Conservation (phyloP, 2,888 invertebrate genomes). For the Tenthredo notha region DNA sequence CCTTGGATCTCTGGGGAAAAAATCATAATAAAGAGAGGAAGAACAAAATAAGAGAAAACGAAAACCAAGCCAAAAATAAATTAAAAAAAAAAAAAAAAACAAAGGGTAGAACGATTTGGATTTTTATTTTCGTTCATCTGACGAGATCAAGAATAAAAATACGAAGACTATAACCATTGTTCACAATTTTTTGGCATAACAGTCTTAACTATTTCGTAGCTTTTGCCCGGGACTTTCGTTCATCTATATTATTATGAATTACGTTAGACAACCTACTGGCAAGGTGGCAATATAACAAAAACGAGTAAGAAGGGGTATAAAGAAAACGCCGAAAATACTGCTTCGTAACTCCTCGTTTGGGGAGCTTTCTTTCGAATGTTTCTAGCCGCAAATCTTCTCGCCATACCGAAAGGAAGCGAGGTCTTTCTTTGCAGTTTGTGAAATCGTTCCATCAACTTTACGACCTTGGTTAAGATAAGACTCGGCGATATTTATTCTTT, state of each 20-base stretch:
- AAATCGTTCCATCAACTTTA: slow-evolving; percentile 72
- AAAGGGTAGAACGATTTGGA: background rate
- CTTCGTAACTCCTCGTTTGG: slow-evolving; percentile 68
- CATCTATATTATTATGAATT: slow-evolving; percentile 69
- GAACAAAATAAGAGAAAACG: background rate
- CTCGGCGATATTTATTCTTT: slow-evolving; percentile 1
- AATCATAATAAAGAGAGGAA: background rate
- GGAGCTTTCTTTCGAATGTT: slow-evolving; percentile 65
- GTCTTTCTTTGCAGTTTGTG: slow-evolving; percentile 22
- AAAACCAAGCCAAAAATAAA: background rate
- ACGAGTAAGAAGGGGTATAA: slow-evolving; percentile 31
- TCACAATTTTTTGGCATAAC: slow-evolving; percentile 45
- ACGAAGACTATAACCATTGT: slow-evolving; percentile 50
- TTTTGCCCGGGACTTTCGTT: slow-evolving; percentile 66
- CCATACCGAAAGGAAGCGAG: background rate
- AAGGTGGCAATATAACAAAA: slow-evolving; percentile 57
- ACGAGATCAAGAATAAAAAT: background rate
- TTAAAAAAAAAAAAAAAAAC: background rate
- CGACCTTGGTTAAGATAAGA: slow-evolving; percentile 56
- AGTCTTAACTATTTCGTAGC: slow-evolving; percentile 36
- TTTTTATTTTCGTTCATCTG: background rate
- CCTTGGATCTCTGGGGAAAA: slow-evolving; percentile 38
- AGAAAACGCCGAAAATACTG: slow-evolving; percentile 32
- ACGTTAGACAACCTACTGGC: slow-evolving; percentile 72
- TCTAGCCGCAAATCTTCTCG: slow-evolving; percentile 36